phyloP scores from a whole-genome alignment of 2,888 invertebrate genomes.

The Philhelius pedissequus region DNA sequence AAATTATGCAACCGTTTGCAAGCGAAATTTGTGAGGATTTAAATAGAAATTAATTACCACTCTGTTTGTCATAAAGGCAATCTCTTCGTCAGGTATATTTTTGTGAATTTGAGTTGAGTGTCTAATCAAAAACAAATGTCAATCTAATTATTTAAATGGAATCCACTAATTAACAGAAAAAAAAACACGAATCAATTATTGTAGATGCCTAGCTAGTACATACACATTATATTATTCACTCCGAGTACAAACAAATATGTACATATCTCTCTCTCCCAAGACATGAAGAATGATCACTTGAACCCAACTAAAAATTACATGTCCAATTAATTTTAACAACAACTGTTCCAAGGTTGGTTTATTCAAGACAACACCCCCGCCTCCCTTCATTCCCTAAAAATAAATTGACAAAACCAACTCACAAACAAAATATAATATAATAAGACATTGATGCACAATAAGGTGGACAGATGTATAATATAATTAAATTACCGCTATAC shows the following conservation, averaged over 20 bases:
- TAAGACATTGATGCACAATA: slow-evolving; percentile 58
- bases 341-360: slow-evolving; percentile 13
- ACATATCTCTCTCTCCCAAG: background rate
- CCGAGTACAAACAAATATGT: background rate
- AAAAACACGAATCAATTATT: background rate
- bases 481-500: slow-evolving; percentile 54
- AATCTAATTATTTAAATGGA: background rate
- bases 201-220: background rate
- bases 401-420: slow-evolving; percentile 44
- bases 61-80: background rate
- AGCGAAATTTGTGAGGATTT: background rate
- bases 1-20: background rate
- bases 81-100: background rate
- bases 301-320: slow-evolving; percentile 14
- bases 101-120: background rate
- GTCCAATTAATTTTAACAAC: slow-evolving; percentile 48
- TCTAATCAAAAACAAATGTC: background rate
- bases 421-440: background rate
- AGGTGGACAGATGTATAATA: slow-evolving; percentile 56
- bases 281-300: background rate
- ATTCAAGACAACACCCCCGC: background rate
- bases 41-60: background rate
- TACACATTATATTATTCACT: background rate
- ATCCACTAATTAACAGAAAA: background rate
- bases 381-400: background rate